Evolutionary conservation across 2,888 invertebrate species (phyloP).

Genomic region (Schizotus pectinicornis): DNA sequence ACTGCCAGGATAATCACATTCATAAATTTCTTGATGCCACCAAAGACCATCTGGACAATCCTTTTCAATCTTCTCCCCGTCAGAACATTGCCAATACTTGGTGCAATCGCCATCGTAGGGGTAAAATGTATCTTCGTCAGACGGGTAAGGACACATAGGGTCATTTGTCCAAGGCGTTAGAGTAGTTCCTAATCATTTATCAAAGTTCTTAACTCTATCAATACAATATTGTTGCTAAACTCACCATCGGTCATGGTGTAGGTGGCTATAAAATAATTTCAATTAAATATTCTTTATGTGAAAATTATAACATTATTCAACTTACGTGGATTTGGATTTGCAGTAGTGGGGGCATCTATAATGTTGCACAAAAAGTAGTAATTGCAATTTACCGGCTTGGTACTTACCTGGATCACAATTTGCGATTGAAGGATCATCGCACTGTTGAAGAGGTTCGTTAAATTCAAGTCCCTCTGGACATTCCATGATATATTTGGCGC

Average conservation of each 20-base stretch:
- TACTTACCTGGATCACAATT: constrained; percentile 13
- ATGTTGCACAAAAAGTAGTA: background rate
- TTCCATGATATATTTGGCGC: constrained; percentile 11
- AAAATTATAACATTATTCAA: background rate
- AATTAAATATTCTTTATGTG: background rate
- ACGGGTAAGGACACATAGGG: constrained; percentile 17
- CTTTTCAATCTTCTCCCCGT: constrained; percentile 11
- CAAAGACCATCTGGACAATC: constrained; percentile 20
- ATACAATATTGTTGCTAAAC: too few species aligned
- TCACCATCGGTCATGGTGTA: background rate
- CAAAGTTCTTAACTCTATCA: too few species aligned
- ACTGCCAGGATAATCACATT: constrained; percentile 23
- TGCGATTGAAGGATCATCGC: constrained; percentile 8
- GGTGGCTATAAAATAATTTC: background rate
- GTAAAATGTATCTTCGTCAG: constrained; percentile 5
- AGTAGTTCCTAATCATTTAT: too few species aligned
- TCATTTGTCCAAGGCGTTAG: constrained; percentile 6
- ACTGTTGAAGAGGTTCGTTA: constrained; percentile 3
- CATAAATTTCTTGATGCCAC: constrained; percentile 24
- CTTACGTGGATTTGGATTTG: constrained; percentile 7
- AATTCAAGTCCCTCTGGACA: constrained; percentile 17
- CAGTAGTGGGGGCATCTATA: constrained; percentile 4
- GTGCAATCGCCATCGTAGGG: constrained; percentile 20
- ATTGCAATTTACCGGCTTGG: background rate
- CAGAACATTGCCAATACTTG: constrained; percentile 21